Conservation (phyloP, 2,888 invertebrate species). For the Lochmaea capreae region DNA sequence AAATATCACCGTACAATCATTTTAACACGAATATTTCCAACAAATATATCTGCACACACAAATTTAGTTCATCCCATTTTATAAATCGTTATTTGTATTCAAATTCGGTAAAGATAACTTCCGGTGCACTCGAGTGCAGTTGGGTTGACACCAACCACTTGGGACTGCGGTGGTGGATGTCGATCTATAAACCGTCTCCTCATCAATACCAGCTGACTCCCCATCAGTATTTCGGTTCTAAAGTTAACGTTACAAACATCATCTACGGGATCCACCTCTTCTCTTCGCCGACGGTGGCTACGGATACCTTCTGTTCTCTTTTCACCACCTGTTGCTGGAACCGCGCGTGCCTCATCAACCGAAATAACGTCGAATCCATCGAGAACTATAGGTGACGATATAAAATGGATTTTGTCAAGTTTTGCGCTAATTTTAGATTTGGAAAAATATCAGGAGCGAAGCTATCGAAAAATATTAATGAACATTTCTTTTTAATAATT, state of each 20-base stretch:
- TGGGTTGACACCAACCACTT: not conserved
- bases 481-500: too few species aligned
- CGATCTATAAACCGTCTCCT: constrained; percentile 4
- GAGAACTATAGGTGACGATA: not conserved
- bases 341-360: constrained; percentile 56
- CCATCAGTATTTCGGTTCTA: constrained; percentile 18
- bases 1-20: too few species aligned
- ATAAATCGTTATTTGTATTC: not conserved
- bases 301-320: constrained; percentile 62
- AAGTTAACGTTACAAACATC: constrained; percentile 20
- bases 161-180: constrained; percentile 5
- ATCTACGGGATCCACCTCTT: constrained; percentile 19
- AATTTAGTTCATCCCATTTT: too few species aligned
- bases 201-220: constrained; percentile 22
- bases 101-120: not conserved
- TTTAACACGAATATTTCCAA: too few species aligned
- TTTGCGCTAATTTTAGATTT: not conserved
- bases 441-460: too few species aligned
- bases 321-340: constrained; percentile 60
- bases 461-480: too few species aligned
- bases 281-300: constrained; percentile 40
- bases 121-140: constrained; percentile 2
- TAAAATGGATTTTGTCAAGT: not conserved
- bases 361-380: constrained; percentile 42
- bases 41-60: too few species aligned